Percentiles rank a stretch among this genome's conserved stretches.
These are phyloP conservation scores for Drosophila phalerata DNA, from an alignment of 2,888 invertebrate species.

Conservation along the genomic window DNA sequence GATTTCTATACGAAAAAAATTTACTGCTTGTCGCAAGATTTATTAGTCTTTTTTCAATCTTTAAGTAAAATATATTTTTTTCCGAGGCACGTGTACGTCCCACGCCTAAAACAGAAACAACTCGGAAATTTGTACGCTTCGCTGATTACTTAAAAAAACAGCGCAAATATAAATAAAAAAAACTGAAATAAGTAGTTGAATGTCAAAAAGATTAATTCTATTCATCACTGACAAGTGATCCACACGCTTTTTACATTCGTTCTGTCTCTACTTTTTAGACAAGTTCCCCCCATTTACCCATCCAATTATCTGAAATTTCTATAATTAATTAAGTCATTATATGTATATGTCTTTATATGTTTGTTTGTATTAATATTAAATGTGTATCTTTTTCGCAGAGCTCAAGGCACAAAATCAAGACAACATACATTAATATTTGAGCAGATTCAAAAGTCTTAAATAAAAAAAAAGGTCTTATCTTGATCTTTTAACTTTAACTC, in stretches of 20 bases:
- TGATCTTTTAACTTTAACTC: no score
- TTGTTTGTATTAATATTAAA: background rate
- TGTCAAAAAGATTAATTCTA: constrained; percentile 40
- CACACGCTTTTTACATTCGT: constrained; percentile 21
- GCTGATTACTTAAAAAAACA: constrained; percentile 22
- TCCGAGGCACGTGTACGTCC: constrained; percentile 40
- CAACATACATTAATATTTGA: background rate
- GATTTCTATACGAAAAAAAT: background rate
- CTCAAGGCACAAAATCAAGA: background rate
- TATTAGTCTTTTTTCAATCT: background rate
- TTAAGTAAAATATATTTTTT: background rate
- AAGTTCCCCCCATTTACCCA: constrained; percentile 20
- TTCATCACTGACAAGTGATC: constrained; percentile 38
- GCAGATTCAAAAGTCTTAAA: background rate
- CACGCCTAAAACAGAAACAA: constrained; percentile 19
- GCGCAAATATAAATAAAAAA: constrained; percentile 6
- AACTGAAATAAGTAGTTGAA: background rate
- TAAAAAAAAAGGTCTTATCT: no score
- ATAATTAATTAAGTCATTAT: constrained; percentile 10
- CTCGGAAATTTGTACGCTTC: constrained; percentile 22
- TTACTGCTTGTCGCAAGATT: background rate
- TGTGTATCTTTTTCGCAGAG: background rate
- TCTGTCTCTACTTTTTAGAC: constrained; percentile 5
- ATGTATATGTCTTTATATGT: background rate
- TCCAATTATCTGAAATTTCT: constrained; percentile 29